Evolutionary conservation across 2,888 invertebrate genomes (phyloP).

Genomic region (Geotrupes spiniger): DNA sequence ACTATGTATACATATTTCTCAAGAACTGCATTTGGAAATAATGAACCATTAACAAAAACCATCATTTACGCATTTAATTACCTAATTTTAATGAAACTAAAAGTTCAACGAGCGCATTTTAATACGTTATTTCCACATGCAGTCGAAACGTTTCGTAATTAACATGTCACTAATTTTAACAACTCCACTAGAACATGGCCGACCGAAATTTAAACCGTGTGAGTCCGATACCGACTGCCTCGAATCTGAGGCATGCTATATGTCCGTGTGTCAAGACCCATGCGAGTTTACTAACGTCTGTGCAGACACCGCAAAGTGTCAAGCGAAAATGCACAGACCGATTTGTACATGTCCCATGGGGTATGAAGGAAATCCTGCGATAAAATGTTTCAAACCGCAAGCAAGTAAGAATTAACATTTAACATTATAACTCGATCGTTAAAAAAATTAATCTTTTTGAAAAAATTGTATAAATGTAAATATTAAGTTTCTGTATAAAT

Average conservation of each 20-base stretch:
- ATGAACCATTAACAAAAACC: too few species aligned
- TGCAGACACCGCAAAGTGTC: conserved; percentile 72
- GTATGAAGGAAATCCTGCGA: conserved; percentile 77
- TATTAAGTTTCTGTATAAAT: conserved; percentile 2
- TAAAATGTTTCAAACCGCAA: conserved; percentile 72
- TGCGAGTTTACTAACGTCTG: conserved; percentile 79
- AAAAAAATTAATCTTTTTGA: too few species aligned
- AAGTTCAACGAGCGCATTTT: too few species aligned
- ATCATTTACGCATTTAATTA: too few species aligned
- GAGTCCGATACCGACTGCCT: conserved; percentile 81
- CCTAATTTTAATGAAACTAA: too few species aligned
- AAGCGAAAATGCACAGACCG: conserved; percentile 78
- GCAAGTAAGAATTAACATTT: conserved; percentile 64
- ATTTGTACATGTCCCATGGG: conserved; percentile 79
- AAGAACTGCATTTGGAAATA: too few species aligned
- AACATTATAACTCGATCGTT: conserved; percentile 9
- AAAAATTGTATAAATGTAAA: conserved; percentile 15
- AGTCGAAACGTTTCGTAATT: neutral
- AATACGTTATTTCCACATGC: too few species aligned
- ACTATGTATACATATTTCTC: too few species aligned
- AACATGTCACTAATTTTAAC: conserved; percentile 24
- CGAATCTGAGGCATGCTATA: conserved; percentile 78
- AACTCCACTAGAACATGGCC: conserved; percentile 62
- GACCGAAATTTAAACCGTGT: conserved; percentile 73
- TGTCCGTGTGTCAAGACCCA: conserved; percentile 78